Percentiles rank a stretch among this genome's conserved stretches.
Evolutionary conservation across 2,888 invertebrate species (phyloP).

Genomic region (Aradus depressus): DNA sequence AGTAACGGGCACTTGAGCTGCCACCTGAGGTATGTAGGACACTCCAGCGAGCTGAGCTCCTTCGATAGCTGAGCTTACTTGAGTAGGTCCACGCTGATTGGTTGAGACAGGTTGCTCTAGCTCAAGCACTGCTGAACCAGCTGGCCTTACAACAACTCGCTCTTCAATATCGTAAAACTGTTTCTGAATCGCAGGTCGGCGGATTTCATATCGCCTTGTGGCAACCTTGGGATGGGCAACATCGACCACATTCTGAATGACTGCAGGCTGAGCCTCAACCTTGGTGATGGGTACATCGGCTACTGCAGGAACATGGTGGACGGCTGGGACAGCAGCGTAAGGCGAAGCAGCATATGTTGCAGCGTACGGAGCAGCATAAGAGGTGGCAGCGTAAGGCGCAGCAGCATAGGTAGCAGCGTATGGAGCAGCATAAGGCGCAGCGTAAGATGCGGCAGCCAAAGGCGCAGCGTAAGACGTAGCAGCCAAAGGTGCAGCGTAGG

Average conservation of each 20-base stretch:
- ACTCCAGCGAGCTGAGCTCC: background rate
- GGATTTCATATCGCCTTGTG: conserved; percentile 44
- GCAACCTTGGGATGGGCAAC: conserved; percentile 47
- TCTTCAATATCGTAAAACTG: conserved; percentile 54
- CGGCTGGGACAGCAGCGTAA: conserved; percentile 26
- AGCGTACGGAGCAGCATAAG: conserved; percentile 12
- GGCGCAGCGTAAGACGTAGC: conserved; percentile 14
- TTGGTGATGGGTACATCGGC: conserved; percentile 42
- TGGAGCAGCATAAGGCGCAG: conserved; percentile 12
- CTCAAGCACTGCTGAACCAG: conserved; percentile 49
- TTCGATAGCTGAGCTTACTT: conserved; percentile 31
- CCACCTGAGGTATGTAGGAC: too few species aligned
- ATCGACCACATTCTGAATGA: conserved; percentile 45
- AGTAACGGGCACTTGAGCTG: background rate
- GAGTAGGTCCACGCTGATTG: conserved; percentile 41
- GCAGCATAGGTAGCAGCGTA: conserved; percentile 10
- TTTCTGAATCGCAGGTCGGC: conserved; percentile 50
- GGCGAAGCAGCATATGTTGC: conserved; percentile 15
- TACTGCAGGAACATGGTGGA: conserved; percentile 36
- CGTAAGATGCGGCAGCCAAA: conserved; percentile 22
- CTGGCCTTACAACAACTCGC: conserved; percentile 47
- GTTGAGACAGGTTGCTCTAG: conserved; percentile 48
- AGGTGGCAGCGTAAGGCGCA: conserved; percentile 2
- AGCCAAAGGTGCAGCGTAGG: conserved; percentile 10
- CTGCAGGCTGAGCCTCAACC: conserved; percentile 41